Evolutionary conservation across 2,888 invertebrate genomes (phyloP), one percentile per base, ranked within the genome.

Genomic region (Monoplex corrugatus): DNA sequence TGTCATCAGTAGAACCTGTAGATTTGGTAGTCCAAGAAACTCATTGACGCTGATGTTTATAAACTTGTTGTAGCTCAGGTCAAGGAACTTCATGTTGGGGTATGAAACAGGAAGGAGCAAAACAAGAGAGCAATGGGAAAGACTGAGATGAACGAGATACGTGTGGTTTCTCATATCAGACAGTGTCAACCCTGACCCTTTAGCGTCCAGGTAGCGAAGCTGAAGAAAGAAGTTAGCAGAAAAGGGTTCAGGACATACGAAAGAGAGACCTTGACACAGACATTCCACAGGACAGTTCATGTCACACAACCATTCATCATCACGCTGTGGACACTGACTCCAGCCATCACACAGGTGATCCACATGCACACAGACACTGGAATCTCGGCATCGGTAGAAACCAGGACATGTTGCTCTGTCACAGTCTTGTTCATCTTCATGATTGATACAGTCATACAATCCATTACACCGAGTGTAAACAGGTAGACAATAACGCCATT

Each of bases 301-400:
- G 50, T 88, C 16, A 75, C 90, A 90, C 57, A 90, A 63, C 32
- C 45, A 32, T 50, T 90, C 90, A 50, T 90, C 90, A 38, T 90
- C 90, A 45, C 88, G 90, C 16, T 90, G 44, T 2, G 90, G 90
- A 40, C 90, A 90, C 83, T 90, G 90, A 43, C 85, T 82, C 68
- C 88, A 75, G 57, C 90, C 90, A 50, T 90, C 90, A 75, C 90
- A 90, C 44, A 90, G 40, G 78, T 90, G 88, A 10, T 88, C 86
- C 1, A 63, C 35, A 57, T 88, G 88, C 32, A 90, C 83, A 35
- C 90, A 90, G 28, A 90, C 90, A 1, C 3, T n/a, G 38, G 88
- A 72, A 32, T 86, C 43, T 35, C 78, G 86, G 83, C 90, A 88
- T 13, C 82, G 88, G 87, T 88, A 90, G n/a, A 87, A 72, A n/a